These are phyloP conservation scores for Aethes cnicana DNA, from an alignment of 2,888 invertebrate genomes.

Conservation along the genomic window DNA sequence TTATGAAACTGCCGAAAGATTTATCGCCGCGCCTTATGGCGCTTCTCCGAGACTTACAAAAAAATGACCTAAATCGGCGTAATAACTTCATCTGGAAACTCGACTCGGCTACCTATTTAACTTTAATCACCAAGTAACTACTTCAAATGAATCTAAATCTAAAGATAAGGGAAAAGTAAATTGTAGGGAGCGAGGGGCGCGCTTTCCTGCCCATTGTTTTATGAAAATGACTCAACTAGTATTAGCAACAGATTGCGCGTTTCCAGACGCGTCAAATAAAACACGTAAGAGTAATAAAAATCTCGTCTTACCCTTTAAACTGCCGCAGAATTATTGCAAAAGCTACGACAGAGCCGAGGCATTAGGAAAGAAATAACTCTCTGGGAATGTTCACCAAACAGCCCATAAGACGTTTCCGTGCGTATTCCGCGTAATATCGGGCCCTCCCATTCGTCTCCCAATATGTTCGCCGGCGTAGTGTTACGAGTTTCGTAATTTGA, in stretches of 20 bases:
- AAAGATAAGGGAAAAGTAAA: constrained; percentile 37
- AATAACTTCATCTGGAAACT: constrained; percentile 39
- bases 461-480: constrained; percentile 57
- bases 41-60: constrained; percentile 33
- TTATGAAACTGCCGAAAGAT: constrained; percentile 58
- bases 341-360: constrained; percentile 48
- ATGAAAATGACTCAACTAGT: constrained; percentile 17
- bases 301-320: constrained; percentile 45
- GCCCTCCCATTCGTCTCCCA: constrained; percentile 60
- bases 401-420: constrained; percentile 59
- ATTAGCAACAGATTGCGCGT: constrained; percentile 21
- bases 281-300: constrained; percentile 29
- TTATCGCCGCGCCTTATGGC: constrained; percentile 56
- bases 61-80: constrained; percentile 32
- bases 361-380: constrained; percentile 67
- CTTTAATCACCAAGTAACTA: constrained; percentile 39
- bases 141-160: constrained; percentile 35
- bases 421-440: constrained; percentile 57
- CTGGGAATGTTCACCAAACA: constrained; percentile 57
- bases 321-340: constrained; percentile 48
- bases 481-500: constrained; percentile 73
- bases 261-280: constrained; percentile 17
- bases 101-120: constrained; percentile 35
- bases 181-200: constrained; percentile 22
- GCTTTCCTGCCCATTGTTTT: constrained; percentile 23